Conservation (phyloP, 2,113 vertebrate genomes). For the Siphamia tubifer region DNA sequence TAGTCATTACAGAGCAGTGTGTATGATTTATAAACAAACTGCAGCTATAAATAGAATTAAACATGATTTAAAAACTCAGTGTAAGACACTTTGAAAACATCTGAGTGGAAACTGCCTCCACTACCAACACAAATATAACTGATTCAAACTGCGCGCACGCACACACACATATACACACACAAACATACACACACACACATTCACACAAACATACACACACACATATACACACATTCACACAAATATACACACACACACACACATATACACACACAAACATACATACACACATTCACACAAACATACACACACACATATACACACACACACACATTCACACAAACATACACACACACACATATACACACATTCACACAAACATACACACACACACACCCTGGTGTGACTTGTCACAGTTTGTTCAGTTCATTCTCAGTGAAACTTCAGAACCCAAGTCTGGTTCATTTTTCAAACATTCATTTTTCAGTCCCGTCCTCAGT, state of each 20-base stretch:
- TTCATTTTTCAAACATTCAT: no score
- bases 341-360: no score
- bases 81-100: constrained; percentile 17
- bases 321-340: no score
- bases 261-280: no score
- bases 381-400: constrained; percentile 46
- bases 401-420: constrained; percentile 74
- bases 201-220: no score
- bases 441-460: constrained; percentile 10
- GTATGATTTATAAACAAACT: constrained; percentile 24
- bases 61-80: constrained; percentile 14
- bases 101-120: constrained; percentile 26
- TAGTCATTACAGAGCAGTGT: neutral
- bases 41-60: constrained; percentile 29
- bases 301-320: no score
- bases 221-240: no score
- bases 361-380: no score
- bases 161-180: neutral
- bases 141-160: neutral
- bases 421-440: constrained; percentile 43
- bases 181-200: neutral
- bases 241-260: no score
- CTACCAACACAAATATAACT: neutral
- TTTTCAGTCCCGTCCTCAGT: no score
- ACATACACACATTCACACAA: no score